Evolutionary conservation across 2,888 invertebrate species (phyloP).

Genomic region (Drepana falcataria): DNA sequence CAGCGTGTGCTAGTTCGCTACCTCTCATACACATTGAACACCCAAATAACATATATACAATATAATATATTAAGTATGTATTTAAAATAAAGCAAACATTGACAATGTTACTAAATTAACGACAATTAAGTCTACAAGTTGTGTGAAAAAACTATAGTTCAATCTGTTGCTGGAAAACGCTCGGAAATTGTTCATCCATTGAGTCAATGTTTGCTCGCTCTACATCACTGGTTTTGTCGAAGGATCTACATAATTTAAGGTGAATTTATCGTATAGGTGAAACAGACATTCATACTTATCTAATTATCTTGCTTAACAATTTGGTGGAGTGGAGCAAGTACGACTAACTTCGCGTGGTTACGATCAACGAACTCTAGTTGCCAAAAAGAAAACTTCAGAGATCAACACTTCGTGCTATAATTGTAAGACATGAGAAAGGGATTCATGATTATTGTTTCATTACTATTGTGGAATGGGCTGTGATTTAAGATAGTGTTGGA

Average conservation of each 20-base stretch:
- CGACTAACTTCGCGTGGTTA: background rate
- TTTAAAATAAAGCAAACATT: background rate
- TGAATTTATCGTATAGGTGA: background rate
- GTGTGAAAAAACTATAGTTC: background rate
- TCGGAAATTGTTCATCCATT: slow-evolving; percentile 33
- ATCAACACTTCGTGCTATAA: too few relatives aligned
- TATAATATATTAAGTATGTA: background rate
- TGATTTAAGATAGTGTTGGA: too few relatives aligned
- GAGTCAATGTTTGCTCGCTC: slow-evolving; percentile 44
- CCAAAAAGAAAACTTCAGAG: background rate
- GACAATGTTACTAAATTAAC: background rate
- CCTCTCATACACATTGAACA: too few relatives aligned
- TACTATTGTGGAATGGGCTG: too few relatives aligned
- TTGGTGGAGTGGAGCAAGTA: background rate
- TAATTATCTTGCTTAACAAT: background rate
- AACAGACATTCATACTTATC: background rate
- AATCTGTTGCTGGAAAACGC: slow-evolving; percentile 31
- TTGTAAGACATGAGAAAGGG: too few relatives aligned
- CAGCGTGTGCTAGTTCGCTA: slow-evolving; percentile 14
- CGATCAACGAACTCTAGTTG: background rate
- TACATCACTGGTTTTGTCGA: slow-evolving; percentile 27
- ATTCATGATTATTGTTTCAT: too few relatives aligned
- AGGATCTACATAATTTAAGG: background rate
- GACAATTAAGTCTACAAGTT: background rate
- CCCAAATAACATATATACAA: background rate